These are phyloP conservation scores for Dysmachus trigonus DNA, from an alignment of 2,888 invertebrate species.

Conservation along the genomic window DNA sequence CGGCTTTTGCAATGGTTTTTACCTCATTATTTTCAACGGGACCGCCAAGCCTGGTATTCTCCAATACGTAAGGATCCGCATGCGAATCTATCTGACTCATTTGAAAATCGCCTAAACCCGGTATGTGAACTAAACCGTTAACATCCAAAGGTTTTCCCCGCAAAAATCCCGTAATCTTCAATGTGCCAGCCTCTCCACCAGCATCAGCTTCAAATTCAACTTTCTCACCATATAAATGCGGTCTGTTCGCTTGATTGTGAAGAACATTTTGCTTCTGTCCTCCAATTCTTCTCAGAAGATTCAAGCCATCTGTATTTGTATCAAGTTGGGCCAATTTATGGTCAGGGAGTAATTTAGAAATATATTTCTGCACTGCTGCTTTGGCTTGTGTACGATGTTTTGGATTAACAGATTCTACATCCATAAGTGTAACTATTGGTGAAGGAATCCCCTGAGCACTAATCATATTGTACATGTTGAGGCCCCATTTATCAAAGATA, in stretches of 20 bases:
- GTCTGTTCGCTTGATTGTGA: slow-evolving; percentile 79
- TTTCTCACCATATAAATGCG: slow-evolving; percentile 85
- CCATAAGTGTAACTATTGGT: slow-evolving; percentile 77
- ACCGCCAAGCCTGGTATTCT: slow-evolving; percentile 65
- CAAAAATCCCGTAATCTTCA: slow-evolving; percentile 88
- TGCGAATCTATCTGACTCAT: slow-evolving; percentile 80
- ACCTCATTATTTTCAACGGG: slow-evolving; percentile 53
- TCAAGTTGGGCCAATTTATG: slow-evolving; percentile 84
- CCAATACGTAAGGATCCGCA: slow-evolving; percentile 74
- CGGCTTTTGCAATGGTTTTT: slow-evolving; percentile 67
- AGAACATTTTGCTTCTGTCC: slow-evolving; percentile 82
- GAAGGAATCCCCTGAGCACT: slow-evolving; percentile 86
- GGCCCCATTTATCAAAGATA: slow-evolving; percentile 82
- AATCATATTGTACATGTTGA: slow-evolving; percentile 77
- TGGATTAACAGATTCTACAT: slow-evolving; percentile 76
- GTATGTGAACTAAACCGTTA: slow-evolving; percentile 88
- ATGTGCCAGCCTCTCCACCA: slow-evolving; percentile 67
- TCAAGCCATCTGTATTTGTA: slow-evolving; percentile 77
- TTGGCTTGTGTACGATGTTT: slow-evolving; percentile 73
- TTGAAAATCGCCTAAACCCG: slow-evolving; percentile 94
- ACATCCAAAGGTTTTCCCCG: slow-evolving; percentile 85
- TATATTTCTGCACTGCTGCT: slow-evolving; percentile 62
- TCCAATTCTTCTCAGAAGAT: slow-evolving; percentile 78
- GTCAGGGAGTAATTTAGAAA: slow-evolving; percentile 80
- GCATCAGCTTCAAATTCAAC: slow-evolving; percentile 71